Evolutionary conservation across 1,140 invertebrate species (phyloP).

Genomic region (Drosophila subpulchrella): DNA sequence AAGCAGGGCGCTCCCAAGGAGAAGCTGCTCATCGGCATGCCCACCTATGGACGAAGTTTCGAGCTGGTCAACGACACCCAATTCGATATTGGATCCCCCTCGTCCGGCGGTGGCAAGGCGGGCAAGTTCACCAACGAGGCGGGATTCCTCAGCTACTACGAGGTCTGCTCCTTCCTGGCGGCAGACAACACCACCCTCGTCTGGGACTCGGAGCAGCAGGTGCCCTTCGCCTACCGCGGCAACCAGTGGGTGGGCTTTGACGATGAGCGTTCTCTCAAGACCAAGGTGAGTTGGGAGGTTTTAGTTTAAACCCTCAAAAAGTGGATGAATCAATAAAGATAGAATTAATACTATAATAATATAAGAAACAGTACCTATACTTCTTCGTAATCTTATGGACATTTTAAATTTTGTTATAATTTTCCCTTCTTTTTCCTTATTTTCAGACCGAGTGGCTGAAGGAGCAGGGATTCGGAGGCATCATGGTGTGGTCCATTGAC

Average conservation of each 20-base stretch:
- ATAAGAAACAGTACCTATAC: too few relatives aligned
- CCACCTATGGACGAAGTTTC: slow-evolving; percentile 97
- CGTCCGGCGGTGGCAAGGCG: slow-evolving; percentile 92
- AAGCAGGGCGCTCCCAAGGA: slow-evolving; percentile 97
- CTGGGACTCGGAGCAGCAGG: slow-evolving; percentile 98
- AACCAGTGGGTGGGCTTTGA: slow-evolving; percentile 99
- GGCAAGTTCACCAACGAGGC: slow-evolving; percentile 95
- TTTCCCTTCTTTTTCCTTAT: slow-evolving; percentile 1
- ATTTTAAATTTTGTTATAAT: too few relatives aligned
- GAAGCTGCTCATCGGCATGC: slow-evolving; percentile 97
- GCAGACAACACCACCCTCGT: slow-evolving; percentile 96
- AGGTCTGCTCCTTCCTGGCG: slow-evolving; percentile 96
- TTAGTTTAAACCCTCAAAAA: too few relatives aligned
- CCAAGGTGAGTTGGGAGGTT: slow-evolving; percentile 89
- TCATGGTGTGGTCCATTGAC: slow-evolving; percentile 98
- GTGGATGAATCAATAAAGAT: too few relatives aligned
- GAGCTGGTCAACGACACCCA: slow-evolving; percentile 94
- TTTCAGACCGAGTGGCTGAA: slow-evolving; percentile 96
- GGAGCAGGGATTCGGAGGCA: slow-evolving; percentile 96
- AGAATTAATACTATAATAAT: too few relatives aligned
- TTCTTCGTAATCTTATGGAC: too few relatives aligned
- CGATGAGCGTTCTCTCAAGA: slow-evolving; percentile 95
- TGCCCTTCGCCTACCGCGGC: slow-evolving; percentile 95
- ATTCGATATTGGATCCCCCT: slow-evolving; percentile 96
- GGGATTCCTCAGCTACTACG: slow-evolving; percentile 97